Evolutionary conservation across 1,140 invertebrate genomes (phyloP), one percentile per base, ranked within the genome.

Genomic region (Drosophila murphyi): DNA sequence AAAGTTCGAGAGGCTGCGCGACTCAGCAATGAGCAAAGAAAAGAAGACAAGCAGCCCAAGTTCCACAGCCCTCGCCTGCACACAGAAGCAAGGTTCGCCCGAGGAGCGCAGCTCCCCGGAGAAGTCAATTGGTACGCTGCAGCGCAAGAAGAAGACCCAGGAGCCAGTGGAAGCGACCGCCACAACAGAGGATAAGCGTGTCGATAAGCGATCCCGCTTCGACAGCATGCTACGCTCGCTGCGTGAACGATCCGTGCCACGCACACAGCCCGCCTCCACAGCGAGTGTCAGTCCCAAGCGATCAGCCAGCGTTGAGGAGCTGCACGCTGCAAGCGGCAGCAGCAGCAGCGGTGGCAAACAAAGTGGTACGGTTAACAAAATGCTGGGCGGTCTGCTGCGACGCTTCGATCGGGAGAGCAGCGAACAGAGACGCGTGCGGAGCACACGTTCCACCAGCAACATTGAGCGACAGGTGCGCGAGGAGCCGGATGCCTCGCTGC

Each of bases 301-400:
- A 64, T 95, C 96, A 2, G 94, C 95, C 2, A 96, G 96, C 20
- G 93, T 95, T 3, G 95, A 96, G 64, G 94, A 96, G 80, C 93
- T 96, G 20, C 93, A 94, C 3, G 92, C 80, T 54, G 82, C 82
- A 71, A 69, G 92, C 91, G 78, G 94, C 93, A 93, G 94, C 94
- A 93, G 94, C 86, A 61, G 12, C 43, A 35, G 12, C 7, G 20
- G 64, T 90, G 78, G 94, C 93, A 87, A 80, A 31, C 61, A 55
- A 3, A 93, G 94, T 81, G 93, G 94, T 78, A 92, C 95, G 92
- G 87, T 96, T 82, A 91, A 96, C 92, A 92, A 95, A 74, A 95
- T 97, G 60, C 92, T 97, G 20, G 95, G 96, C 3, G 83, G 83
- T 0, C 89, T 97, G 0, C 96, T 97, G 75, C 95, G 95, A 65